Evolutionary conservation across 2,888 invertebrate genomes (phyloP).

Genomic region (Hydropsyche betteni): DNA sequence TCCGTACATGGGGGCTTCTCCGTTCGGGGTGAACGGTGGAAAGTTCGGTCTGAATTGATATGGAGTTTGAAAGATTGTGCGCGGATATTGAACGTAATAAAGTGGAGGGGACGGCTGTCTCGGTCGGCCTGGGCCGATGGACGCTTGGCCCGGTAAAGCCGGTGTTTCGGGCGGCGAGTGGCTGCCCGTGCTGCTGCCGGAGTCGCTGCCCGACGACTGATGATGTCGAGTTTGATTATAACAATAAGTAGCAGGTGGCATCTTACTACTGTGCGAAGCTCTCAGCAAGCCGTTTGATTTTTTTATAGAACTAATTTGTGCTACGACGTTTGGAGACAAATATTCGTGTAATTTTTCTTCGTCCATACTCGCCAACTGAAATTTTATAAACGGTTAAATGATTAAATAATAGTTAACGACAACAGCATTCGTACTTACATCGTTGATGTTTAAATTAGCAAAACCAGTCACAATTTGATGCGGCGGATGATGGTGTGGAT

Average conservation of each 20-base stretch:
- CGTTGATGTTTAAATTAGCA: conserved; percentile 60
- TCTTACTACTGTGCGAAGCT: conserved; percentile 54
- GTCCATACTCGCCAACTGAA: conserved; percentile 70
- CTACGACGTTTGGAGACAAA: conserved; percentile 62
- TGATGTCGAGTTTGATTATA: conserved; percentile 53
- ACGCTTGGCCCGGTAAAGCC: conserved; percentile 59
- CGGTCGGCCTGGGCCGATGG: conserved; percentile 59
- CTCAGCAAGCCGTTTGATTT: conserved; percentile 68
- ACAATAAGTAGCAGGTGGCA: conserved; percentile 55
- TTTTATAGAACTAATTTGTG: conserved; percentile 68
- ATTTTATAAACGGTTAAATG: conserved; percentile 15
- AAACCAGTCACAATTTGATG: conserved; percentile 60
- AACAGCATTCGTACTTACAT: conserved; percentile 55
- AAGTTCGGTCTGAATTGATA: conserved; percentile 55
- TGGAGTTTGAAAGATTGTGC: conserved; percentile 56
- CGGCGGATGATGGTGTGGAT: conserved; percentile 51
- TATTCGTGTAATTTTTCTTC: conserved; percentile 72
- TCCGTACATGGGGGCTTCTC: conserved; percentile 62
- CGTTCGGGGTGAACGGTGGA: conserved; percentile 57
- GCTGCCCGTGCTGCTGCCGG: conserved; percentile 52
- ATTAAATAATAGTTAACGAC: neutral
- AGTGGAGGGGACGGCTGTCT: conserved; percentile 53
- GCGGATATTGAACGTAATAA: conserved; percentile 32
- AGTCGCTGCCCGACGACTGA: conserved; percentile 53
- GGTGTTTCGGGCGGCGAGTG: conserved; percentile 55